phyloP scores from a whole-genome alignment of 2,113 vertebrate species.

The Mionectes macconnelli region DNA sequence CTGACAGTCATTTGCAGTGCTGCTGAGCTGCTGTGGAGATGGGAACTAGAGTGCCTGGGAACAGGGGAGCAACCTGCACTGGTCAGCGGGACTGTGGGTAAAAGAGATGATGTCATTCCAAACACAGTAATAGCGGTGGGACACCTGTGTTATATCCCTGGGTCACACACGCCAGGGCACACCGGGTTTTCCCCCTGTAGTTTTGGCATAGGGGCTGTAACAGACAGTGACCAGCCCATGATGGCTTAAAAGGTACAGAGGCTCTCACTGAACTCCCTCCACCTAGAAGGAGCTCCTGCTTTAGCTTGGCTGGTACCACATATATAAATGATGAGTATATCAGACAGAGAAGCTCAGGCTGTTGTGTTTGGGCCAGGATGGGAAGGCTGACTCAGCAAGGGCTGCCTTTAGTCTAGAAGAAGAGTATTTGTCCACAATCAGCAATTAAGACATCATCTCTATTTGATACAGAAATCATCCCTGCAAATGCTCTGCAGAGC shows the following conservation, averaged over 20 bases:
- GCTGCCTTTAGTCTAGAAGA: background rate
- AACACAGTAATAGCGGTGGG: background rate
- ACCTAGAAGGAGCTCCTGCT: background rate
- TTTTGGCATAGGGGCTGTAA: background rate
- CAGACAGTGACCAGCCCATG: background rate
- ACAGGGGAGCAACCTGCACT: background rate
- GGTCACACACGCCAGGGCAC: rapidly evolving
- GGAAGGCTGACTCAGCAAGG: background rate
- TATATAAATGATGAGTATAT: background rate
- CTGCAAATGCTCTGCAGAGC: background rate
- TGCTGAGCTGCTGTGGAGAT: background rate
- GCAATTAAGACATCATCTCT: background rate
- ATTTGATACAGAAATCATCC: background rate
- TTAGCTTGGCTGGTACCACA: background rate
- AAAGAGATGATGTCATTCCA: background rate
- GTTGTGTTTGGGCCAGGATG: background rate
- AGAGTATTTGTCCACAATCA: background rate
- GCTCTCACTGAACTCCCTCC: background rate
- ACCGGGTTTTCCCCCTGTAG: background rate
- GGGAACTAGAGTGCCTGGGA: background rate
- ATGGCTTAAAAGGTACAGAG: background rate
- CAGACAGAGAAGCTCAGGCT: background rate
- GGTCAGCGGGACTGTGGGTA: background rate
- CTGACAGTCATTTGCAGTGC: background rate
- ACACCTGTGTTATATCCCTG: background rate